Evolutionary conservation across 1,140 invertebrate genomes (phyloP).

Genomic region (Onthophagus taurus): DNA sequence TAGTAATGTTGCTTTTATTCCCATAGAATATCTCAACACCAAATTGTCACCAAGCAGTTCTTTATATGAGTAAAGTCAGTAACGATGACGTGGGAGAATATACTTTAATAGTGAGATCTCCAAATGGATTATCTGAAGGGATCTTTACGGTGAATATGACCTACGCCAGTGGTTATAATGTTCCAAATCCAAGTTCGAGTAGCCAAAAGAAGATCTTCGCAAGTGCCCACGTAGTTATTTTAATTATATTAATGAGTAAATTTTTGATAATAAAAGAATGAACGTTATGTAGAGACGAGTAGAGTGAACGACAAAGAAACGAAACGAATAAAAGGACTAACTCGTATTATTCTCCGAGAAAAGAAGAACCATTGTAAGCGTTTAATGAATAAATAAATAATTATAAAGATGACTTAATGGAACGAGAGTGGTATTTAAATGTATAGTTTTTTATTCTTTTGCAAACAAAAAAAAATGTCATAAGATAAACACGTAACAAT

Average conservation of each 20-base stretch:
- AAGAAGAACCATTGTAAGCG: conserved; percentile 6
- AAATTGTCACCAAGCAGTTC: conserved; percentile 42
- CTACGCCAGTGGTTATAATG: conserved; percentile 36
- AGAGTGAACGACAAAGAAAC: not conserved
- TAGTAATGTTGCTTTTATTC: too few species aligned
- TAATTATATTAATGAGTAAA: conserved; percentile 5
- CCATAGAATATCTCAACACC: conserved; percentile 40
- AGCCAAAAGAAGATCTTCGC: not conserved
- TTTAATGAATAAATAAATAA: too few species aligned
- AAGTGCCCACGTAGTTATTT: conserved; percentile 1
- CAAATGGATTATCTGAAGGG: conserved; percentile 43
- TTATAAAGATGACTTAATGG: too few species aligned
- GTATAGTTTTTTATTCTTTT: conserved; percentile 14
- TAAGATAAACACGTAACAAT: not conserved
- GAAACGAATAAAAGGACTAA: conserved; percentile 4
- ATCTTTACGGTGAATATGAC: conserved; percentile 46
- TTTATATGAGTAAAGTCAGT: conserved; percentile 41
- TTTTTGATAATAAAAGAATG: conserved; percentile 3
- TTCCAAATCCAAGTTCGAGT: conserved; percentile 18
- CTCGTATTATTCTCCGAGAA: conserved; percentile 6
- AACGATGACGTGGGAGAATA: conserved; percentile 43
- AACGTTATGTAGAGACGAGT: conserved; percentile 2
- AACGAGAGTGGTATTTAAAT: too few species aligned
- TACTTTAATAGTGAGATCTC: conserved; percentile 43
- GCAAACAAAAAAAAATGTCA: conserved; percentile 9